Percentiles rank a stretch among this genome's conserved stretches.
Conservation (phyloP, 2,888 invertebrate genomes). For the Brachycybe producta region DNA sequence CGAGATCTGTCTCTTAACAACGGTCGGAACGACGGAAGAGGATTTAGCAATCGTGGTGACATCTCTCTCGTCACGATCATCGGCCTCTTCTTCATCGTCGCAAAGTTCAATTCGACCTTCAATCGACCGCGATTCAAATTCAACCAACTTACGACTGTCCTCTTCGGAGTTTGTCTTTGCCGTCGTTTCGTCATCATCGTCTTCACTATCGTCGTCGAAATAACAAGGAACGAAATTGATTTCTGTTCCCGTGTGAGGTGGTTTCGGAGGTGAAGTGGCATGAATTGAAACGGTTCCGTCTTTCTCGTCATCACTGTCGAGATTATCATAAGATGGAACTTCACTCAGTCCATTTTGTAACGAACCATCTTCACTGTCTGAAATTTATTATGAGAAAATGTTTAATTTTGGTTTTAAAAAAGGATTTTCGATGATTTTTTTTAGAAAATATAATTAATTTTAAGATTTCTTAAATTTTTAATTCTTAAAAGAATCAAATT, state of each 20-base stretch:
- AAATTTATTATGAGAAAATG: not conserved
- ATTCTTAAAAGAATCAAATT: too few relatives aligned
- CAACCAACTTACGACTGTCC: too few relatives aligned
- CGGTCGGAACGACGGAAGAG: too few relatives aligned
- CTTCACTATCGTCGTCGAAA: conserved; percentile 29
- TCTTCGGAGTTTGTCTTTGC: too few relatives aligned
- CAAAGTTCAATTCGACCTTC: too few relatives aligned
- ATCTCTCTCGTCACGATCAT: too few relatives aligned
- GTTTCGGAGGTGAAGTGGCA: conserved; percentile 27
- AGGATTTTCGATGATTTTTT: too few relatives aligned
- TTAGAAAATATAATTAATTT: too few relatives aligned
- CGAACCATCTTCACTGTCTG: conserved; percentile 18
- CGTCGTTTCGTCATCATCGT: conserved; percentile 24
- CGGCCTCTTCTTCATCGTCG: too few relatives aligned
- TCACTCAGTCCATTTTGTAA: conserved; percentile 18
- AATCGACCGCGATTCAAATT: too few relatives aligned
- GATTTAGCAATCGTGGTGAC: too few relatives aligned
- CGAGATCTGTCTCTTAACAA: conserved; percentile 10
- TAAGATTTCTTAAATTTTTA: too few relatives aligned
- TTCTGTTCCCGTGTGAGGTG: conserved; percentile 2
- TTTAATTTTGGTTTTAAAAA: not conserved
- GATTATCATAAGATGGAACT: conserved; percentile 21
- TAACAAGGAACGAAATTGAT: conserved; percentile 22
- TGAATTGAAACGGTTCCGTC: conserved; percentile 28
- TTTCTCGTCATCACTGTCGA: conserved; percentile 20